A percentile compares a stretch with the other conserved stretches of the same genome.
Evolutionary conservation across 2,888 invertebrate species (phyloP).

Genomic region (Globia sparganii): DNA sequence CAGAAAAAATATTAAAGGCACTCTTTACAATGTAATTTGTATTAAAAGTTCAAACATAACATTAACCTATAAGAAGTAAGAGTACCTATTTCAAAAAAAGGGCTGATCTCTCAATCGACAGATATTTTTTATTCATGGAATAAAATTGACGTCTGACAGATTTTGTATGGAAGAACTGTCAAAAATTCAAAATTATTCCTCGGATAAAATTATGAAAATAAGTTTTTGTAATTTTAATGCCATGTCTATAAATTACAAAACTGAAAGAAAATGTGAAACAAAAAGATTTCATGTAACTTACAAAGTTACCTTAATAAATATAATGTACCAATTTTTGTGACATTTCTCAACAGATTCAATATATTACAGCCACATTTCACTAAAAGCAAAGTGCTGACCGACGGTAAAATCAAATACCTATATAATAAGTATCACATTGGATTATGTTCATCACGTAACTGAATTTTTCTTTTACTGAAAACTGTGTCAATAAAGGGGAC

Average conservation of each 20-base stretch:
- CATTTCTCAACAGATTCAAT: slow-evolving; percentile 79
- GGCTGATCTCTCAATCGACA: too few species aligned
- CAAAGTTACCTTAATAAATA: slow-evolving; percentile 56
- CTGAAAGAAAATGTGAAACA: slow-evolving; percentile 18
- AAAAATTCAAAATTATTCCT: too few species aligned
- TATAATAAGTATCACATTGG: slow-evolving; percentile 60
- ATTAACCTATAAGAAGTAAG: not conserved
- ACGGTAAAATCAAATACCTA: slow-evolving; percentile 60
- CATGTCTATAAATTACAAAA: not conserved
- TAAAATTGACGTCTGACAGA: too few species aligned
- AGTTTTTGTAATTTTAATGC: not conserved
- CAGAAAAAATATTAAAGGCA: not conserved
- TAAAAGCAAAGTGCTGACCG: slow-evolving; percentile 71
- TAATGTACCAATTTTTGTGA: slow-evolving; percentile 60
- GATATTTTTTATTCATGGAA: too few species aligned
- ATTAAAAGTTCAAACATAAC: not conserved
- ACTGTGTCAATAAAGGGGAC: not conserved
- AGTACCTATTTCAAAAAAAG: too few species aligned
- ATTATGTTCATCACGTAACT: slow-evolving; percentile 56
- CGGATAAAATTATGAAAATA: too few species aligned
- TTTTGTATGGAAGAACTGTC: too few species aligned
- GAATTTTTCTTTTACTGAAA: slow-evolving; percentile 42
- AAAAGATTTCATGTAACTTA: slow-evolving; percentile 35
- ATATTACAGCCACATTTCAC: slow-evolving; percentile 71
- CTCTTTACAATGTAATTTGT: not conserved